Conservation (phyloP, 92 coral and sea anemone species). For the Paramuricea clavata region DNA sequence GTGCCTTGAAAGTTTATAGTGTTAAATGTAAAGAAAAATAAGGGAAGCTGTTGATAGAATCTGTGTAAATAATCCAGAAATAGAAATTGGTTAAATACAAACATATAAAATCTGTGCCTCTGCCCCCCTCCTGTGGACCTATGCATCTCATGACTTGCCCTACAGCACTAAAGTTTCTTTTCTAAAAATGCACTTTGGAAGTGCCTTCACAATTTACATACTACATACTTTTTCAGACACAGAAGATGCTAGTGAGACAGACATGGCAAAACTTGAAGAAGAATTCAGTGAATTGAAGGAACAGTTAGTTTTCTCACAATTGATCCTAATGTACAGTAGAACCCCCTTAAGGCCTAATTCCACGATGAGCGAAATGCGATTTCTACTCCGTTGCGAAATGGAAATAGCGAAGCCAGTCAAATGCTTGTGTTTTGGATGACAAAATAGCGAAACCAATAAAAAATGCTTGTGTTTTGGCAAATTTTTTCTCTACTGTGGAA, state of each 20-base stretch:
- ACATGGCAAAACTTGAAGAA: conserved; percentile 98
- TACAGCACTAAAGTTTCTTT: too few relatives aligned
- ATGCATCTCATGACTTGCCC: too few relatives aligned
- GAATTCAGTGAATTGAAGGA: conserved; percentile 99
- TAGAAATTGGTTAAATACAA: neutral
- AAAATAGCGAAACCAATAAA: too few relatives aligned
- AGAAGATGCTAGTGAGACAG: conserved; percentile 99
- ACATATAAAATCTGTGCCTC: neutral
- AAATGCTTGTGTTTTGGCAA: too few relatives aligned
- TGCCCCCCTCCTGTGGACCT: neutral
- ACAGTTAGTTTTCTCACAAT: conserved; percentile 94
- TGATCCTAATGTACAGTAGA: too few relatives aligned
- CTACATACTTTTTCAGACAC: conserved; percentile 69
- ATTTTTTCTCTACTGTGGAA: too few relatives aligned
- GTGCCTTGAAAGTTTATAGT: neutral
- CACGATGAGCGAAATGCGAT: too few relatives aligned
- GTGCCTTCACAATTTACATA: neutral
- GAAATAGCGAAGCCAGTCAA: too few relatives aligned
- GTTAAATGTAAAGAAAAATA: neutral
- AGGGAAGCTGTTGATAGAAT: neutral
- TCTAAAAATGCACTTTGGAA: too few relatives aligned
- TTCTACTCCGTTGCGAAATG: too few relatives aligned
- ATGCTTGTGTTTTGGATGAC: too few relatives aligned
- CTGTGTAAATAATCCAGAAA: neutral
- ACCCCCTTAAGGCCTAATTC: too few relatives aligned